Evolutionary conservation across 2,888 invertebrate species (phyloP), one percentile per base, ranked within the genome.

Genomic region (Drosophila borborema): DNA sequence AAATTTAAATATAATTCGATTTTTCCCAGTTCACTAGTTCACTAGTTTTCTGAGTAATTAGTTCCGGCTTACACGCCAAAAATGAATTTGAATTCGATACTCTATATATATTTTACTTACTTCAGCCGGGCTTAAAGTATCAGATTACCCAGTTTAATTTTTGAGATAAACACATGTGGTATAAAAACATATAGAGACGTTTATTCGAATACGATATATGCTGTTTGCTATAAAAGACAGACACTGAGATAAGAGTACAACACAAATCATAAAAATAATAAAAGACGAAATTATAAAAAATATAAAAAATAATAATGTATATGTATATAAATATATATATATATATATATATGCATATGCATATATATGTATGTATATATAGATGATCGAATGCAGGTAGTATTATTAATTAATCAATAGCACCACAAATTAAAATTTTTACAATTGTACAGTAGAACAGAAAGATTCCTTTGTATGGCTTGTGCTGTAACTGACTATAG

Each of bases 181-280:
- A 81, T 64, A 77, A 82, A 81, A 82, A 82, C 72, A 78, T 80
- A 75, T 78, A 78, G 83, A 78, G 74, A 79, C 74, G 58, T 77
- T 85, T 85, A 88, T 85, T 85, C 83, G 86, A 86, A 81, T 81
- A 72, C 71, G 80, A 69, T 72, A 72, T 74, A 85, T 78, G 60
- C 43, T 66, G 79, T 64, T 80, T 72, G 70, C 72, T 85, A 87
- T 69, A 85, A 82, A 85, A 78, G 79, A 82, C 72, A 70, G 64
- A 76, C 65, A 77, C 66, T 76, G 82, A 79, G 80, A 74, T 67
- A 72, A 71, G 66, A 70, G 53, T 46, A 23, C 10, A 41, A 41
- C 41, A 31, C 28, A 20, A 76, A 54, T 62, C 31, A 45, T 56
- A 70, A 54, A 63, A 51, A 55, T 38, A 46, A 23, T n/a, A 56